Base-by-base conservation (phyloP, 1,140 invertebrate species). In the Spodoptera litura region DNA sequence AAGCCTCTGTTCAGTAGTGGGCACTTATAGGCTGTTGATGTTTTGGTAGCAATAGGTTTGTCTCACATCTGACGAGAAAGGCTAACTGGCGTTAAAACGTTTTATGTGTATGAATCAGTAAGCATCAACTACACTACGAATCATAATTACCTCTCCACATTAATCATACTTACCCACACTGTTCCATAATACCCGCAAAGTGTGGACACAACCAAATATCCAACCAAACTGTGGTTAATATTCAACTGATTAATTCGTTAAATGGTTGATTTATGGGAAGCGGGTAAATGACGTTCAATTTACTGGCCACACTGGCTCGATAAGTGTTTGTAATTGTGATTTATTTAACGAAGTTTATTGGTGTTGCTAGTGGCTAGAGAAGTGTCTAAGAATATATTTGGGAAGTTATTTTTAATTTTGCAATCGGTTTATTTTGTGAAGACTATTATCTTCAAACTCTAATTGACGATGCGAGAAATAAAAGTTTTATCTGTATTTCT, bases 171-270 rank as follows among this genome's bases (percentile, higher is more conserved):
- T 75, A 75, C 25, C 11, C 58, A 25, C 11, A 53, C 38, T 9
- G 38, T 44, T 10, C 1, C 38, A 44, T 44, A 44, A 44, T 44
- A 15, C 10, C 35, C 35, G 5, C 25, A 56, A 25, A 20, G 72
- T 62, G 72, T 20, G 44, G 58, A 75, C 73, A 74, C 44, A 13
- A 8, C 44, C 49, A 11, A 25, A 31, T 52, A 70, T 52, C 25
- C 56, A 49, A 35, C 73, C 73, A 75, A 62, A 75, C 55, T 49
- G 73, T 35, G 73, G 73, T 75, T 75, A 75, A 75, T 75, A 64
- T 75, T 75, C 73, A 75, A 64, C 73, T 75, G 73, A 75, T 75
- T 75, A 75, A 75, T 75, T 75, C 73, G 73, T 75, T 75, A 62
- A 75, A 75, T 64, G 49, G 44, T 62, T 75, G 73, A 75, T 75